These are phyloP conservation scores for Dioctria rufipes DNA, from an alignment of 2,888 invertebrate species.

Conservation along the genomic window DNA sequence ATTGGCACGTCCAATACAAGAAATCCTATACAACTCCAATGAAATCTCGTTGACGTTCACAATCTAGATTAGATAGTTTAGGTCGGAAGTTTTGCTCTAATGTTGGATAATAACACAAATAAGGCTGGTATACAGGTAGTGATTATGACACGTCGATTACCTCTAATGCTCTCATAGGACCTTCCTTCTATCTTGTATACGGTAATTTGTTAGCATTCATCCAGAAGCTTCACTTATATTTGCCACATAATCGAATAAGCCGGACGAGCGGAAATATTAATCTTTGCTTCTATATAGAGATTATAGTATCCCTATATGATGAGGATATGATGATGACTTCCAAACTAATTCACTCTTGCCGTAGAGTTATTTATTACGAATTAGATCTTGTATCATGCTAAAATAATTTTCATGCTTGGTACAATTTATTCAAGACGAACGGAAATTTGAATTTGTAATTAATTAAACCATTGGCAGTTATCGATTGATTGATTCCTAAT, in stretches of 20 bases:
- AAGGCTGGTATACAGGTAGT: not conserved
- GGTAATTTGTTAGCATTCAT: not conserved
- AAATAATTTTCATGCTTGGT: conserved; percentile 1
- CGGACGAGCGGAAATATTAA: not conserved
- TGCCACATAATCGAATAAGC: not conserved
- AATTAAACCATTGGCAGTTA: conserved; percentile 4
- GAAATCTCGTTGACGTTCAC: no score
- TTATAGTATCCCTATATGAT: conserved; percentile 5
- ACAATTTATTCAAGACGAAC: conserved; percentile 11
- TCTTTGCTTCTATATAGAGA: not conserved
- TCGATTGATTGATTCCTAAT: conserved; percentile 27
- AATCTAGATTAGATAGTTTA: no score
- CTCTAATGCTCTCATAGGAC: not conserved
- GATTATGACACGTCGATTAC: not conserved
- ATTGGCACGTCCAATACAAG: no score
- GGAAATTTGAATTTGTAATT: conserved; percentile 1
- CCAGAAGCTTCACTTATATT: no score
- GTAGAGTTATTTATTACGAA: conserved; percentile 12
- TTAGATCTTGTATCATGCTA: conserved; percentile 22
- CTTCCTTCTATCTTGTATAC: no score
- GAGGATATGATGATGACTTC: conserved; percentile 35
- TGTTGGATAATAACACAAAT: no score
- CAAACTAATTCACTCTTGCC: conserved; percentile 15
- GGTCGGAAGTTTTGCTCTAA: no score
- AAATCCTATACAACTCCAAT: no score